These are phyloP conservation scores for Hesperia comma DNA, from an alignment of 2,888 invertebrate species.

Conservation along the genomic window DNA sequence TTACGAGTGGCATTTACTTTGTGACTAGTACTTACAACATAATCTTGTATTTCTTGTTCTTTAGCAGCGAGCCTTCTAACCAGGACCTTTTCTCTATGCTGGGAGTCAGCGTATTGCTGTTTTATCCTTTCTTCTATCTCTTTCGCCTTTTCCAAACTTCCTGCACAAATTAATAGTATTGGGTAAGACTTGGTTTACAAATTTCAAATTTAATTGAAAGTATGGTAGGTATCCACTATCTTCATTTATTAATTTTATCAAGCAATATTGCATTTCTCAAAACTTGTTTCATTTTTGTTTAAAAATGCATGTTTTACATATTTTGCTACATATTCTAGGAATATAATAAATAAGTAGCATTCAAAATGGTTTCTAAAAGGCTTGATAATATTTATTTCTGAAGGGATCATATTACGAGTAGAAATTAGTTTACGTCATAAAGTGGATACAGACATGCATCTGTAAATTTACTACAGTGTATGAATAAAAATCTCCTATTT, in stretches of 20 bases:
- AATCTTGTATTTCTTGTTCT: slow-evolving; percentile 98
- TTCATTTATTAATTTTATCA: no score
- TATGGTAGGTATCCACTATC: no score
- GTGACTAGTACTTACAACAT: slow-evolving; percentile 87
- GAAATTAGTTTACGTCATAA: not conserved
- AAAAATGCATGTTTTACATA: not conserved
- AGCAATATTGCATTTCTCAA: no score
- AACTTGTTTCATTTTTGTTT: no score
- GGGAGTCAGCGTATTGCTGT: slow-evolving; percentile 92
- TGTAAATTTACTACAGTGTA: not conserved
- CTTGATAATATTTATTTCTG: not conserved
- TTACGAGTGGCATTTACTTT: no score
- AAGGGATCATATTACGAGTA: not conserved
- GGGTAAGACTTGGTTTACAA: slow-evolving; percentile 42
- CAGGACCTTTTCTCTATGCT: slow-evolving; percentile 95
- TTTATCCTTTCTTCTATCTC: slow-evolving; percentile 91
- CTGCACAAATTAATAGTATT: slow-evolving; percentile 70
- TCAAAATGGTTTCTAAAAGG: no score
- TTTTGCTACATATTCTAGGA: not conserved
- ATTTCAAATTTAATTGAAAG: no score
- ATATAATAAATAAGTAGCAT: no score
- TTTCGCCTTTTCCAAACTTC: slow-evolving; percentile 88
- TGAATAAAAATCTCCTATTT: not conserved
- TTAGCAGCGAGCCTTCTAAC: slow-evolving; percentile 96
- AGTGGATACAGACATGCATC: not conserved